Percentiles rank a stretch among this genome's conserved stretches.
phyloP scores from a whole-genome alignment of 1,140 invertebrate genomes.

The Druon quercuslanigerum region DNA sequence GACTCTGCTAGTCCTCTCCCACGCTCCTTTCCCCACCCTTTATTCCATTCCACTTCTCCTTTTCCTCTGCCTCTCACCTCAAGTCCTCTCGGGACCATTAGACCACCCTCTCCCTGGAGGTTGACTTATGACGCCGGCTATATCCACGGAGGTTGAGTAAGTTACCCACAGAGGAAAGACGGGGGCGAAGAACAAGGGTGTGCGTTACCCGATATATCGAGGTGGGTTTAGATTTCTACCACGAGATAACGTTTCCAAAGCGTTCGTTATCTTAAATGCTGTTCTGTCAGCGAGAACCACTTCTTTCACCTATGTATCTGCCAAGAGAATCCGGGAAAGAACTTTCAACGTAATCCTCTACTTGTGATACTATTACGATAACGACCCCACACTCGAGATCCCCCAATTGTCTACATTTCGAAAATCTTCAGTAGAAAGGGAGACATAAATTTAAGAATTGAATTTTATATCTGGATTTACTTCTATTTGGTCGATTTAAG shows the following conservation, averaged over 20 bases:
- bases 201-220: conserved; percentile 32
- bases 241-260: conserved; percentile 39
- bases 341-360: conserved; percentile 26
- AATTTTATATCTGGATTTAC: too few relatives aligned
- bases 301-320: conserved; percentile 30
- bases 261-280: conserved; percentile 46
- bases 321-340: conserved; percentile 16
- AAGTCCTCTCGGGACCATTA: conserved; percentile 39
- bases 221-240: conserved; percentile 36
- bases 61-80: not conserved
- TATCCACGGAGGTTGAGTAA: conserved; percentile 30
- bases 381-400: not conserved
- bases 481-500: too few relatives aligned
- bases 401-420: not conserved
- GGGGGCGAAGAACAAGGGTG: conserved; percentile 30
- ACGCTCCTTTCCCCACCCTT: not conserved
- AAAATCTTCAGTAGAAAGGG: not conserved
- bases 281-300: conserved; percentile 41
- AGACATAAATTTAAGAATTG: too few relatives aligned
- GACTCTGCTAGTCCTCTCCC: not conserved
- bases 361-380: conserved; percentile 28
- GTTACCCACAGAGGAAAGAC: conserved; percentile 33
- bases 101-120: conserved; percentile 32
- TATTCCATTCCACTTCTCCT: conserved; percentile 30
- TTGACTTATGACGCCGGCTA: conserved; percentile 45